These are phyloP conservation scores for Intellagama lesueurii DNA, from an alignment of 2,797 vertebrate genomes.

Conservation along the genomic window DNA sequence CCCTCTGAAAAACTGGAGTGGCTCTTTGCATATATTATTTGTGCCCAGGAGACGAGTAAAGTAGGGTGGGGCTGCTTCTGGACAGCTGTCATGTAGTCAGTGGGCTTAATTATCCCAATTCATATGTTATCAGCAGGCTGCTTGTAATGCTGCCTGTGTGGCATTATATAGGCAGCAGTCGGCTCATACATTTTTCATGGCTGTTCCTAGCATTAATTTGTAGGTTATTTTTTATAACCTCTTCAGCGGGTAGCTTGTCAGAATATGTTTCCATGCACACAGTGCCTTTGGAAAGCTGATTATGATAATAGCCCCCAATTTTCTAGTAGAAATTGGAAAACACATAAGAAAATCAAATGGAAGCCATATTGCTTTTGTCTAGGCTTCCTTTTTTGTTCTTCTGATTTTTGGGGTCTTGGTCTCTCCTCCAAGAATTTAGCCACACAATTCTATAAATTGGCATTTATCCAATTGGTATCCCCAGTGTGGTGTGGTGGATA, in stretches of 20 bases:
- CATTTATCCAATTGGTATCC: too few relatives aligned
- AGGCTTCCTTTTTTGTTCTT: background rate
- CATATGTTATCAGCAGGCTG: background rate
- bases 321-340: constrained; percentile 28
- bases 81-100: background rate
- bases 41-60: constrained; percentile 1
- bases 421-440: background rate
- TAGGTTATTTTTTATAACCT: constrained; percentile 31
- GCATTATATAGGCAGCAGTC: background rate
- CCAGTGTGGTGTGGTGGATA: too few relatives aligned
- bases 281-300: constrained; percentile 17
- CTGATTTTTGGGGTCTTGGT: background rate
- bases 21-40: constrained; percentile 6
- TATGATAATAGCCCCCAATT: rapidly evolving
- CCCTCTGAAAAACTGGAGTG: constrained; percentile 37
- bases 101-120: constrained; percentile 36
- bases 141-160: constrained; percentile 37
- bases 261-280: background rate
- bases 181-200: constrained; percentile 60
- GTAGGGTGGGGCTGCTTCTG: constrained; percentile 7
- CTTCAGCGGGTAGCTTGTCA: constrained; percentile 40
- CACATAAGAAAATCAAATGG: background rate
- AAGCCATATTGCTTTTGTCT: background rate
- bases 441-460: background rate
- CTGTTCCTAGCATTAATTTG: background rate